phyloP scores from a whole-genome alignment of 2,797 vertebrate species.

The Manis crassicaudata region DNA sequence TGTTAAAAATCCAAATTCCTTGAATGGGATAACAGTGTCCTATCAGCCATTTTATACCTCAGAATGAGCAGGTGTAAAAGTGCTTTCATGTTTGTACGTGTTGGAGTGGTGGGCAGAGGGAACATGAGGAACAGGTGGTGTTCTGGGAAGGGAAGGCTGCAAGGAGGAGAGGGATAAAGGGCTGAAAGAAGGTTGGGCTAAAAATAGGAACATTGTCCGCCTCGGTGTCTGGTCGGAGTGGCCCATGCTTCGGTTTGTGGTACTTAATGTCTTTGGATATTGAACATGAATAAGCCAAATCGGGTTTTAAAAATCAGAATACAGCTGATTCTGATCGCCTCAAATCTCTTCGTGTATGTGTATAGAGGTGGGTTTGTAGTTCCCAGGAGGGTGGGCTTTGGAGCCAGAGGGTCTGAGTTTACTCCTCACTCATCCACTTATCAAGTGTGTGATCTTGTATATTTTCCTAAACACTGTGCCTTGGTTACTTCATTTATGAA shows the following conservation, averaged over 20 bases:
- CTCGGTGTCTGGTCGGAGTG: not conserved
- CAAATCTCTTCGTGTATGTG: no score
- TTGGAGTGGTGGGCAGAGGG: not conserved
- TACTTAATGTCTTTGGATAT: not conserved
- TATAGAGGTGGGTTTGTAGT: not conserved
- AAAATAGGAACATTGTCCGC: not conserved
- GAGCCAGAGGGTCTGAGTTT: not conserved
- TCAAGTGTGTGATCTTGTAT: not conserved
- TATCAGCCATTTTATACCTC: not conserved
- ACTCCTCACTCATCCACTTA: not conserved
- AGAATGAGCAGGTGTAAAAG: not conserved
- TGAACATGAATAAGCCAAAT: not conserved
- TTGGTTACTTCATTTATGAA: not conserved
- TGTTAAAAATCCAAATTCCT: not conserved
- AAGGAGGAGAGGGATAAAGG: not conserved
- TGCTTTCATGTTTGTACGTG: not conserved
- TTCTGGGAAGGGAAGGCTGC: not conserved
- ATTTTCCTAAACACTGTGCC: not conserved
- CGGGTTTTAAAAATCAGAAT: not conserved
- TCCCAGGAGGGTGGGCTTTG: not conserved
- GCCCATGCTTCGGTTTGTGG: not conserved
- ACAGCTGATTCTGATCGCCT: not conserved
- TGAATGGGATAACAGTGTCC: not conserved
- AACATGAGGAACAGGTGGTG: not conserved
- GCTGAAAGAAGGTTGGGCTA: not conserved